Evolutionary conservation across 2,888 invertebrate genomes (phyloP), one percentile per base, ranked within the genome.

Genomic region (Acanthococcus lagerstroemiae): DNA sequence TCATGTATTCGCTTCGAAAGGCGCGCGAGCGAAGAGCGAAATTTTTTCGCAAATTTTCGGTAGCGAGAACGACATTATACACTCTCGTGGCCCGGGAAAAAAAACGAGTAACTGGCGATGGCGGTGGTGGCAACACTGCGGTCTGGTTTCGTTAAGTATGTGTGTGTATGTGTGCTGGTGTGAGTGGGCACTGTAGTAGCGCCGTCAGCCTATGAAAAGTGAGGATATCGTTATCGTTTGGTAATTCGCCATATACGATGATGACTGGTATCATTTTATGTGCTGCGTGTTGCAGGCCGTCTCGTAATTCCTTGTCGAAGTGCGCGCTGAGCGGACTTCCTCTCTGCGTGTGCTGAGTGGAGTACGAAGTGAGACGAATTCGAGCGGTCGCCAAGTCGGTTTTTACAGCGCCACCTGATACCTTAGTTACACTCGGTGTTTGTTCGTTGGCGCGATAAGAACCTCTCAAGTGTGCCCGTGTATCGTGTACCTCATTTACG

Each of bases 171-270:
- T n/a, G n/a, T n/a, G n/a, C n/a, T n/a, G n/a, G n/a, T n/a, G n/a
- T n/a, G n/a, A n/a, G n/a, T n/a, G n/a, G n/a, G n/a, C n/a, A n/a
- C n/a, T n/a, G 21, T 50, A 9, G 50, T 50, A 50, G 9, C 50
- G 9, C 15, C 21, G 50, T n/a, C 21, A 50, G 19, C 9, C 12
- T n/a, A 50, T 50, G 50, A 58, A 46, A 26, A 46, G 58, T 46
- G 58, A 58, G 58, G 58, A 58, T 58, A 44, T 57, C 22, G 57
- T 57, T 57, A 46, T 58, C 46, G 46, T 58, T 46, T 45, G 48
- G 46, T 46, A 45, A 58, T 58, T 58, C 58, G 46, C 58, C 58
- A 58, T 58, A 58, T 58, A 58, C 58, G 58, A 46, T 58, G 58
- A 58, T 58, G 58, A 58, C 58, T 58, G n/a, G 46, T 58, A 45